phyloP scores from a whole-genome alignment of 2,113 vertebrate genomes.

The Aptenodytes patagonicus region DNA sequence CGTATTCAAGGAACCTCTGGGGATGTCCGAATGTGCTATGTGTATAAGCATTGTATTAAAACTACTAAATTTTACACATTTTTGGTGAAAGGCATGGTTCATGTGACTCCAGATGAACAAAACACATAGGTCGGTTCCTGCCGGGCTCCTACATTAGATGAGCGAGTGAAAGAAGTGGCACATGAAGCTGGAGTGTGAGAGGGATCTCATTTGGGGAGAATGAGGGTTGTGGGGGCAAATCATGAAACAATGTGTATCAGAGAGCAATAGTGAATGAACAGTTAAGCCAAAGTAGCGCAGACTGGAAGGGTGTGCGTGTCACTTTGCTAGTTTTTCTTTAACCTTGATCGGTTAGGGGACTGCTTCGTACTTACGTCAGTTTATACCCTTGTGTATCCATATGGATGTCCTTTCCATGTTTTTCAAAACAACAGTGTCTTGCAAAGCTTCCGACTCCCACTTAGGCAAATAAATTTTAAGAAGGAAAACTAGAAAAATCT shows the following conservation, averaged over 20 bases:
- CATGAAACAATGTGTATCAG: rapidly evolving
- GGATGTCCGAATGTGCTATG: rapidly evolving
- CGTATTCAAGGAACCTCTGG: not conserved
- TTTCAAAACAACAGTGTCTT: not conserved
- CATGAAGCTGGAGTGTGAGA: not conserved
- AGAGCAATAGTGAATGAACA: not conserved
- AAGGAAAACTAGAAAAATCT: not conserved
- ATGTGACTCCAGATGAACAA: not conserved
- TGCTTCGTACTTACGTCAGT: not conserved
- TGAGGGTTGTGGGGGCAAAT: not conserved
- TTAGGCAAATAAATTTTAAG: not conserved
- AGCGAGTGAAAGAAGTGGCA: not conserved
- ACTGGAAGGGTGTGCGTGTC: not conserved
- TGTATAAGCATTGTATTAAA: not conserved
- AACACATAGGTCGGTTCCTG: not conserved
- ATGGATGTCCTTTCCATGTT: not conserved
- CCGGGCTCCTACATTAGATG: not conserved
- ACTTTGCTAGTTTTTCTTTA: not conserved
- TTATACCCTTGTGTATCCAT: not conserved
- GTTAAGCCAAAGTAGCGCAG: not conserved
- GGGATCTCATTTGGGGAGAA: not conserved
- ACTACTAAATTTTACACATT: not conserved
- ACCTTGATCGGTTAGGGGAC: rapidly evolving
- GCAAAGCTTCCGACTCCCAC: not conserved
- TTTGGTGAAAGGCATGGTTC: not conserved